These are phyloP conservation scores for Meloe dianella DNA, from an alignment of 2,888 invertebrate genomes.

Conservation along the genomic window DNA sequence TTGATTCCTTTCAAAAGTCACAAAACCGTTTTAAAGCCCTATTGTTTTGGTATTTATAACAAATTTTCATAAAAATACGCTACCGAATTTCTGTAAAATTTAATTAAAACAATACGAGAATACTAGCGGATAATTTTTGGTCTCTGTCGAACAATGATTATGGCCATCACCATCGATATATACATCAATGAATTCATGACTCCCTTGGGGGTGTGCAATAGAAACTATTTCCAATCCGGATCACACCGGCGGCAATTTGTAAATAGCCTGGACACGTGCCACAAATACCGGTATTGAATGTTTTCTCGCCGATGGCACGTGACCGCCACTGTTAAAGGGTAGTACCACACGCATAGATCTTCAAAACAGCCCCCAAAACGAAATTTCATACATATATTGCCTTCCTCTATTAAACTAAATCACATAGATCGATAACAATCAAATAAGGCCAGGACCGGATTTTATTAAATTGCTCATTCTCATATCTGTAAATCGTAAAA, in stretches of 20 bases:
- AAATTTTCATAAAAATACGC: not conserved
- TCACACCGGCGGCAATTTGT: conserved; percentile 58
- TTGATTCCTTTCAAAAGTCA: conserved; percentile 26
- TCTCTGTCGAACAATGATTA: conserved; percentile 13
- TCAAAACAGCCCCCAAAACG: not conserved
- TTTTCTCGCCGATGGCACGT: conserved; percentile 58
- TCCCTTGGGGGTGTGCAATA: conserved; percentile 39
- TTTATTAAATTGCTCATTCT: too few relatives aligned
- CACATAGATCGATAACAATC: not conserved
- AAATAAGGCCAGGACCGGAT: not conserved
- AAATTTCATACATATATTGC: conserved; percentile 2
- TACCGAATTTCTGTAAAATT: not conserved
- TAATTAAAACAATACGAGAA: not conserved
- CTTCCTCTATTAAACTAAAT: not conserved
- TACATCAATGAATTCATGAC: conserved; percentile 30
- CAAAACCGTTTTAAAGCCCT: not conserved
- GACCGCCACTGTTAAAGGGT: conserved; percentile 43
- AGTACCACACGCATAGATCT: conserved; percentile 37
- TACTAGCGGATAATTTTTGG: not conserved
- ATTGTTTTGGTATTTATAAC: not conserved
- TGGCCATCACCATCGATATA: not conserved
- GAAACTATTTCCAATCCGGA: conserved; percentile 43
- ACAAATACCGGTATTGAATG: conserved; percentile 58
- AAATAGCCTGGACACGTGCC: conserved; percentile 58
- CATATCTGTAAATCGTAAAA: too few relatives aligned